Evolutionary conservation across 2,113 vertebrate genomes (phyloP).

Genomic region (Formicarius rufipectus): DNA sequence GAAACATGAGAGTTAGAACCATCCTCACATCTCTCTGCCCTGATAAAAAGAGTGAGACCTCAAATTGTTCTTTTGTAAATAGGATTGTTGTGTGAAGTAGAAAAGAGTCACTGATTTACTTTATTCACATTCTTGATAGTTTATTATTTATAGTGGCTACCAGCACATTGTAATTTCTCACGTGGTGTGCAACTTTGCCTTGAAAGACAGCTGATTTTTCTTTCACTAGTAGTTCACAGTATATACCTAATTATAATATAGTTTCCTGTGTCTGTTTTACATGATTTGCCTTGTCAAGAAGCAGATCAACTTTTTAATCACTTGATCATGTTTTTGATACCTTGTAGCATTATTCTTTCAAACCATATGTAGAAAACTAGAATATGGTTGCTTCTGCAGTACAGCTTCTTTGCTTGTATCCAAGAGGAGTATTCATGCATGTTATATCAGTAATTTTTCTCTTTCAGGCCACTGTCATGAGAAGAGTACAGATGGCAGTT

Average conservation of each 20-base stretch:
- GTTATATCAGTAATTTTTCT: constrained; percentile 24
- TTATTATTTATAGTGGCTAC: not conserved
- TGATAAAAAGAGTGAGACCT: not conserved
- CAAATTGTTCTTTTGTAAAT: not conserved
- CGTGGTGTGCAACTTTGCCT: not conserved
- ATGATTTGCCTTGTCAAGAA: not conserved
- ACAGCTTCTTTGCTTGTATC: not conserved
- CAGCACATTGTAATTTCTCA: not conserved
- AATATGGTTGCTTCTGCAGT: not conserved
- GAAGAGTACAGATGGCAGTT: constrained; percentile 58
- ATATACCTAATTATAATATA: not conserved
- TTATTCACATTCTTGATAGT: not conserved
- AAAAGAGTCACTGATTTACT: not conserved
- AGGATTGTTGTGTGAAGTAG: not conserved
- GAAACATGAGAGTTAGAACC: not conserved
- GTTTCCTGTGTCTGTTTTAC: not conserved
- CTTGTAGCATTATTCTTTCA: not conserved
- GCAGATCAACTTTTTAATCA: not conserved
- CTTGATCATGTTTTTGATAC: not conserved
- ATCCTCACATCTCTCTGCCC: not conserved
- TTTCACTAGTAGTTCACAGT: not conserved
- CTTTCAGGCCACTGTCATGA: constrained; percentile 76
- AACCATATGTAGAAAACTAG: not conserved
- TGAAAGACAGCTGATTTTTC: not conserved
- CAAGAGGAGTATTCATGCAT: not conserved